Evolutionary conservation across 2,113 vertebrate species (phyloP), one percentile per base, ranked within the genome.

Genomic region (Oryzias javanicus): DNA sequence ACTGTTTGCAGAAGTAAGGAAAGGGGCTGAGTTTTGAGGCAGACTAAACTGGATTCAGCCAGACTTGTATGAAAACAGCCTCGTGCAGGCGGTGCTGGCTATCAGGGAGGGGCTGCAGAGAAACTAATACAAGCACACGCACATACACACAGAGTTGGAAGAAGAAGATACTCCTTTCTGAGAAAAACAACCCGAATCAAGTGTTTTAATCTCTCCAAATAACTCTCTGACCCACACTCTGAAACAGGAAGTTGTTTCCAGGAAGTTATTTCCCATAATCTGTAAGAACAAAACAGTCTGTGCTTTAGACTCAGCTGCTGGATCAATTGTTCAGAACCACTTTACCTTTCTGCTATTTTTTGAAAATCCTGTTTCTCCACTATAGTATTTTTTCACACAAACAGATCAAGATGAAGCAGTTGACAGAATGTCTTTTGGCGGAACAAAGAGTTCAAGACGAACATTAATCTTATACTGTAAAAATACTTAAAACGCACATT

Each of bases 1-100:
- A 14, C 25, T 44, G 45, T 51, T 42, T 2, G 48, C 25, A 40
- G 20, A 2, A 12, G 67, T 0, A 42, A 4, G 19, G 40, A 62
- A 27, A n/a, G 46, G 55, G 63, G 29, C 52, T 5, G 29, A 44
- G 55, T 60, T 50, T 74, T 22, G 40, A 83, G 53, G 84, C 83
- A 67, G 82, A 4, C 41, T 42, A 64, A 89, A 90, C 87, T 88
- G 89, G 90, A 90, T 87, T 82, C 27, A 90, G 67, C 86, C 81
- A 86, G 90, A 83, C 78, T 74, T 59, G 20, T 51, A 72, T 76
- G 49, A 84, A 84, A 86, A 87, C 78, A 83, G 74, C 69, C 65
- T 62, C 35, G 48, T 55, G 54, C 42, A 55, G 44, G 7, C 44
- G 20, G 59, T 4, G 48, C 56, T 46, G 58, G 64, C 51, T 55